Evolutionary conservation across 1,140 invertebrate genomes (phyloP).

Genomic region (Drosophila seguyi): DNA sequence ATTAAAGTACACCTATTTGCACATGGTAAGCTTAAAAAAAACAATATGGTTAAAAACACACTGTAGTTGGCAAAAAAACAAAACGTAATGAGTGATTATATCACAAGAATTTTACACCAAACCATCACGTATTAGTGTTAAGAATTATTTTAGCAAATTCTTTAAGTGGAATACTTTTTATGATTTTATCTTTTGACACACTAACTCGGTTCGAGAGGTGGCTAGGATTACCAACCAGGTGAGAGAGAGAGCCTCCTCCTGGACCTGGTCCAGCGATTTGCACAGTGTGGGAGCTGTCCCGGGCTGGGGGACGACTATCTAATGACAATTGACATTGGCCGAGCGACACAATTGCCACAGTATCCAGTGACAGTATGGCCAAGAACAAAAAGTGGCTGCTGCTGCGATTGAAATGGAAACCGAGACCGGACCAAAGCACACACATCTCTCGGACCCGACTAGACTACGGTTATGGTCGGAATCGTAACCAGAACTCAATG

Average conservation of each 20-base stretch:
- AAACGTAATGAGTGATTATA: background rate
- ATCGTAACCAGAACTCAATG: constrained; percentile 36
- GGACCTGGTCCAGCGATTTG: constrained; percentile 6
- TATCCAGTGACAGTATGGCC: constrained; percentile 49
- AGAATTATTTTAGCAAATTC: background rate
- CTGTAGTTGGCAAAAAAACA: background rate
- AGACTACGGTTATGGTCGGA: background rate
- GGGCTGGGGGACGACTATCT: constrained; percentile 25
- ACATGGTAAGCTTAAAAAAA: constrained; percentile 1
- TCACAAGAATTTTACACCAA: background rate
- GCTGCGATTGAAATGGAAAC: constrained; percentile 54
- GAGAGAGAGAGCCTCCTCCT: background rate
- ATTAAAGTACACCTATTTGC: constrained; percentile 12
- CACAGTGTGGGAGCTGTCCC: constrained; percentile 25
- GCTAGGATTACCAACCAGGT: background rate
- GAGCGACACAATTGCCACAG: constrained; percentile 73
- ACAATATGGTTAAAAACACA: background rate
- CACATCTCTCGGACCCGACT: constrained; percentile 10
- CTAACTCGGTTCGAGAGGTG: background rate
- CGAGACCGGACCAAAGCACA: constrained; percentile 19
- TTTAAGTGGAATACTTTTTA: background rate
- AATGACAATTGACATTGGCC: constrained; percentile 78
- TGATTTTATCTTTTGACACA: background rate
- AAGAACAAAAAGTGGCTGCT: constrained; percentile 38
- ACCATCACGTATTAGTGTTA: background rate